Base-by-base conservation (phyloP, 2,888 invertebrate genomes). In the Drosophila histrio region DNA sequence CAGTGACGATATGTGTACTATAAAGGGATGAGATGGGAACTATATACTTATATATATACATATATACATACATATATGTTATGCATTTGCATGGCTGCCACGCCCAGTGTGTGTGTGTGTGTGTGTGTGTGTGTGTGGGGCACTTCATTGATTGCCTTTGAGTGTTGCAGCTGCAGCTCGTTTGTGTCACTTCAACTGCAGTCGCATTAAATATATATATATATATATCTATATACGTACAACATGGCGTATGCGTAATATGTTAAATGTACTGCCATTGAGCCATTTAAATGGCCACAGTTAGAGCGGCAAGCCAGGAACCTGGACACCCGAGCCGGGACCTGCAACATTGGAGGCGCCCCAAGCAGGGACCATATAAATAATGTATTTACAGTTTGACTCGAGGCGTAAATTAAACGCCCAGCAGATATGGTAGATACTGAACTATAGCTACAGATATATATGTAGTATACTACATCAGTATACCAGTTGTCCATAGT, bases 121-220 rank as follows among this genome's bases (percentile, higher is more conserved):
- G 47, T 50, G 46, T 19, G 41, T 26, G 21, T 39, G 21, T 39
- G 21, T 43, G 36, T 34, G 39, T 44, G 49, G 39, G 44, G 46
- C 80, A 79, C 64, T 83, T 71, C 86, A 81, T 79, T 81, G 83
- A 86, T 81, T 79, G 86, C 79, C 79, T 76, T 79, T 72, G 79
- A 85, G 81, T 49, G 49, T 46, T 53, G 59, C 72, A 65, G 26
- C 61, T 70, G 62, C 52, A 64, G 49, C 44, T 68, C 62, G 59
- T 60, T 63, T 53, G 57, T 64, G 72, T 67, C 66, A 71, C 71
- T 60, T 63, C 39, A 68, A 62, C 46, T 75, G 76, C 72, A 79
- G 46, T 60, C 58, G 65, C 78, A 77, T 77, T 80, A 72, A 77
- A 80, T 80, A 47, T 58, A 59, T 56, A 46, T 13, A 34, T 26